Evolutionary conservation across 2,888 invertebrate species (phyloP).

Genomic region (Synanthedon tipuliformis): DNA sequence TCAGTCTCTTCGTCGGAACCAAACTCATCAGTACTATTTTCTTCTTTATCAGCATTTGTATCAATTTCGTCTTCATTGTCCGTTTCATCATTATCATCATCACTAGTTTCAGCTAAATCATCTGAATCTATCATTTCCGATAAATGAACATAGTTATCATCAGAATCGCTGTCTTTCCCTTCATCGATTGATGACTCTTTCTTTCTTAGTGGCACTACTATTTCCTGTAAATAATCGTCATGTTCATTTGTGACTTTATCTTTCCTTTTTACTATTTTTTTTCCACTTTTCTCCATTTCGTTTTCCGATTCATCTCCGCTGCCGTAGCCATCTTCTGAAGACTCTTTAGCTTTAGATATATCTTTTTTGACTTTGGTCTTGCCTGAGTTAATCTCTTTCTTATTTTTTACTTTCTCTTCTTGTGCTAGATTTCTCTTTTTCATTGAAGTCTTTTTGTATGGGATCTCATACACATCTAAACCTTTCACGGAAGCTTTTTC

Average conservation of each 20-base stretch:
- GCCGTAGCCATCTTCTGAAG: constrained; percentile 53
- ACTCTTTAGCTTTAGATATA: constrained; percentile 27
- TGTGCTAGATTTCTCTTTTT: constrained; percentile 26
- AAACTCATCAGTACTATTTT: constrained; percentile 22
- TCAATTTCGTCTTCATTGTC: constrained; percentile 11
- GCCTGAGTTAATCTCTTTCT: constrained; percentile 4
- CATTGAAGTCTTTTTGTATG: constrained; percentile 40
- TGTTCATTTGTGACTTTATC: constrained; percentile 2
- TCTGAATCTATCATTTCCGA: constrained; percentile 53
- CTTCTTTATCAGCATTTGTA: constrained; percentile 11
- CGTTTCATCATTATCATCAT: constrained; percentile 19
- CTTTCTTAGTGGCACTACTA: constrained; percentile 42
- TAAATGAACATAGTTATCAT: constrained; percentile 44
- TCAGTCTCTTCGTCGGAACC: constrained; percentile 12
- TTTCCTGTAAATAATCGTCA: constrained; percentile 45
- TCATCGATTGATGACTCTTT: constrained; percentile 35
- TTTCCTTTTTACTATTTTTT: background rate
- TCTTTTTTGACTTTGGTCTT: constrained; percentile 8
- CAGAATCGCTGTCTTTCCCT: constrained; percentile 41
- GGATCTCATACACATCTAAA: constrained; percentile 48
- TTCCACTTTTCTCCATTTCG: background rate
- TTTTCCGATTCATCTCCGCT: constrained; percentile 27
- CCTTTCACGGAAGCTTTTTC: constrained; percentile 46
- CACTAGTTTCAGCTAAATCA: constrained; percentile 34
- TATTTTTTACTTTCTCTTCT: constrained; percentile 11